phyloP scores from a whole-genome alignment of 2,113 vertebrate genomes.

The Tetrax tetrax region DNA sequence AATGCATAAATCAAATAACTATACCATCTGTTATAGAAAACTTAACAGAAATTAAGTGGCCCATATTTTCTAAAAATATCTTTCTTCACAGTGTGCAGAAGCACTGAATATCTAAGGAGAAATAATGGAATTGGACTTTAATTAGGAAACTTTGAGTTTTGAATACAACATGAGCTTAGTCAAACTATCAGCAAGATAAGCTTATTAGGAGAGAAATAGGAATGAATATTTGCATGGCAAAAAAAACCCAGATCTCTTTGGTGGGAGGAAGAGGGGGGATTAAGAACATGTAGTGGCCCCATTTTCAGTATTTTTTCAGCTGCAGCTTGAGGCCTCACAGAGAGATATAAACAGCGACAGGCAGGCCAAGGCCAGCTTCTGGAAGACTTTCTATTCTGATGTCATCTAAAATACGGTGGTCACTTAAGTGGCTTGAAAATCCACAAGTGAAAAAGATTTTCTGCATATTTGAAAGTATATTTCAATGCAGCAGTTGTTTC shows the following conservation, averaged over 20 bases:
- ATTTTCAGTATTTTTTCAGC: conserved; percentile 17
- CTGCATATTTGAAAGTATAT: not conserved
- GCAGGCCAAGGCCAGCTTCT: not conserved
- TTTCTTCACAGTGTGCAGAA: conserved; percentile 61
- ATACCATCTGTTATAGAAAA: conserved; percentile 76
- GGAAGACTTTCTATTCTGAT: not conserved
- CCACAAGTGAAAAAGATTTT: not conserved
- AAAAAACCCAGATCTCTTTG: not conserved
- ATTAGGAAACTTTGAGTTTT: conserved; percentile 57
- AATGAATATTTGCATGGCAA: not conserved
- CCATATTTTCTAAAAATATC: conserved; percentile 74
- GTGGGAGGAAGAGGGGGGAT: not conserved
- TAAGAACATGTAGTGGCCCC: not conserved
- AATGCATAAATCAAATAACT: conserved; percentile 76
- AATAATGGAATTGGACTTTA: conserved; percentile 54
- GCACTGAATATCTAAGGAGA: conserved; percentile 51
- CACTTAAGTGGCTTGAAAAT: not conserved
- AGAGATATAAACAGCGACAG: not conserved
- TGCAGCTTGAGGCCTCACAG: not conserved
- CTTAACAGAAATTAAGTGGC: conserved; percentile 72
- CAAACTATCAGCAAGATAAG: conserved; percentile 39
- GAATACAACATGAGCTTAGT: conserved; percentile 35
- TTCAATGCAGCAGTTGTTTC: not conserved
- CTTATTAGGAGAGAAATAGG: conserved; percentile 23
- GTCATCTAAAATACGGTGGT: not conserved